Evolutionary conservation across 2,888 invertebrate species (phyloP), one percentile per base, ranked within the genome.

Genomic region (Sminthurides aquaticus): DNA sequence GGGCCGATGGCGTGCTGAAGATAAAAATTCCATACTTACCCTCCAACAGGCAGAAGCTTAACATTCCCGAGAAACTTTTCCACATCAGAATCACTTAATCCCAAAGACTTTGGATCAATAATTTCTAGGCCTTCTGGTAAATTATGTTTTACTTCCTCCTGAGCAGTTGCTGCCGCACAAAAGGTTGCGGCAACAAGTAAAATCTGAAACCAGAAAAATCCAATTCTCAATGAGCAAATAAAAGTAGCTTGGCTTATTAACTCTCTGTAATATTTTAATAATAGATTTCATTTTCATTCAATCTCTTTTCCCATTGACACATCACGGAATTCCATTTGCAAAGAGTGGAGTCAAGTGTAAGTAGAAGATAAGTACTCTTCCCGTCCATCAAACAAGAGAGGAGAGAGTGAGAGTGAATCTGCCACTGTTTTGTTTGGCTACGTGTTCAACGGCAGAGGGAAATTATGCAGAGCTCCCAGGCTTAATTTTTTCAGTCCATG

Each of bases 21-120:
- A n/a, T n/a, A n/a, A n/a, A n/a, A n/a, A n/a, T n/a, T n/a, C n/a
- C 20, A 52, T n/a, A 2, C 62, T 70, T 65, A 72, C 72, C 72
- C 71, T 60, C 69, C 71, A 22, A 74, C 64, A 0, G 70, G 70
- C 15, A 70, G 67, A 11, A 74, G 64, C 60, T 74, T 74, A 8
- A 74, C 74, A 67, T 74, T 74, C 60, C 72, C 72, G 34, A 74
- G 60, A 57, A 74, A 70, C 55, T 72, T 72, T 52, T 71, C 71
- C 61, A 74, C 66, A 49, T 74, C 72, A 3, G 65, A 67, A 55
- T 69, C 71, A 5, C 71, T 68, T 18, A 74, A 65, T 60, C 74
- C 74, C 20, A 74, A 66, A 8, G 71, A 67, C 59, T 74, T 74
- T n/a, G 74, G 74, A 58, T 74, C 72, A n/a, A 74, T 71, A 25